Percentiles rank a stretch among this genome's conserved stretches.
phyloP scores from a whole-genome alignment of 37 sponge, comb jelly and placozoan genomes.

The Diacarnus erythraeanus region DNA sequence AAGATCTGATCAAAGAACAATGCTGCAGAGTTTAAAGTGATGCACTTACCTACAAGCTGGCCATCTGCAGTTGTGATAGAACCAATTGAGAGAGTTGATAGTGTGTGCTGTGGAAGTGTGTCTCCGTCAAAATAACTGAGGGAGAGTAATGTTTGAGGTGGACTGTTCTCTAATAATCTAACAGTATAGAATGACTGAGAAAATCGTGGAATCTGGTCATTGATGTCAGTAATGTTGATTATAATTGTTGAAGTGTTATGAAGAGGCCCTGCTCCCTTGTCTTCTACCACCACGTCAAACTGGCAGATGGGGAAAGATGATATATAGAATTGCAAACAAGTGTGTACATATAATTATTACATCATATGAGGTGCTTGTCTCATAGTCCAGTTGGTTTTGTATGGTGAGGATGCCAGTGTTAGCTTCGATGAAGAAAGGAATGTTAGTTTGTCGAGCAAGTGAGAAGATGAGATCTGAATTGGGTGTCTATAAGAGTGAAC shows the following conservation, averaged over 20 bases:
- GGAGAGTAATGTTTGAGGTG: not conserved
- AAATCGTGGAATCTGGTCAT: constrained; percentile 44
- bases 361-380: constrained; percentile 7
- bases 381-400: constrained; percentile 27
- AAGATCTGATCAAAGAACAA: constrained; percentile 2
- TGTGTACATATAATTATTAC: constrained; percentile 1
- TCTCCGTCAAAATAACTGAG: constrained; percentile 25
- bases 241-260: constrained; percentile 5
- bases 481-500: constrained; percentile 16
- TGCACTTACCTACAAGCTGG: not conserved
- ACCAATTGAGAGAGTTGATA: constrained; percentile 5
- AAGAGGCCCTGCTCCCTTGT: constrained; percentile 25
- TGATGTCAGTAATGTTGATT: constrained; percentile 40
- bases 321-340: too few relatives aligned
- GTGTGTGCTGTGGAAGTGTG: not conserved
- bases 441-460: constrained; percentile 3
- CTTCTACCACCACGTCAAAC: constrained; percentile 28
- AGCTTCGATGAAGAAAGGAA: constrained; percentile 31
- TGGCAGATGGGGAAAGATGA: not conserved
- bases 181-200: not conserved
- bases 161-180: not conserved
- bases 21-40: not conserved
- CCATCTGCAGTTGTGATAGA: not conserved
- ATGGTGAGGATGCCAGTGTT: constrained; percentile 28
- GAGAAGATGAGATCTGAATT: constrained; percentile 44